Evolutionary conservation across 2,113 vertebrate species (phyloP).

Genomic region (Festucalex cinctus): DNA sequence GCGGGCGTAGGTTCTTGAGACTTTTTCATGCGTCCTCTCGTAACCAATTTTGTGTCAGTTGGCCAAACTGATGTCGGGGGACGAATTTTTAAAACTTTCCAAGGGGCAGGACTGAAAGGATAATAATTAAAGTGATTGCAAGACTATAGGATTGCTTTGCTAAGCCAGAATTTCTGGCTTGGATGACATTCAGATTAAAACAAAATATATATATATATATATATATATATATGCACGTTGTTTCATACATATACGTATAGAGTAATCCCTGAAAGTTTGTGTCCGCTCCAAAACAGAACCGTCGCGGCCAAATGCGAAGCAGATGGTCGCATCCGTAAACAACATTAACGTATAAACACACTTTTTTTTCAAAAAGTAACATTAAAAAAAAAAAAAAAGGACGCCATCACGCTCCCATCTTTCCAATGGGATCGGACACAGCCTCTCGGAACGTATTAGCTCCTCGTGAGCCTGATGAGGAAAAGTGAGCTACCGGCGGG

Average conservation of each 20-base stretch:
- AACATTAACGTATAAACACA: conserved; percentile 26
- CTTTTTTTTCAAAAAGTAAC: background rate
- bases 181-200: too few species aligned
- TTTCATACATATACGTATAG: background rate
- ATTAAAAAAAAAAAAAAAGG: background rate
- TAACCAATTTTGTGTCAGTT: background rate
- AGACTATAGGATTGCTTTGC: background rate
- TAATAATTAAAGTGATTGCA: background rate
- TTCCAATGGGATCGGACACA: conserved; percentile 50
- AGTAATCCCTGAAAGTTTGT: background rate
- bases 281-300: background rate
- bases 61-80: background rate
- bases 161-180: background rate
- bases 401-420: conserved; percentile 30
- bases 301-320: conserved; percentile 19
- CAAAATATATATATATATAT: background rate
- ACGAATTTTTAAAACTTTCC: background rate
- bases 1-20: too few species aligned
- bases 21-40: background rate
- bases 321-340: conserved; percentile 45
- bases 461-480: conserved; percentile 30
- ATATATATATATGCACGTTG: background rate
- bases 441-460: conserved; percentile 51
- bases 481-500: conserved; percentile 41
- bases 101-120: background rate